Evolutionary conservation across 2,113 vertebrate species (phyloP), one percentile per base, ranked within the genome.

Genomic region (Bostrychus sinensis): DNA sequence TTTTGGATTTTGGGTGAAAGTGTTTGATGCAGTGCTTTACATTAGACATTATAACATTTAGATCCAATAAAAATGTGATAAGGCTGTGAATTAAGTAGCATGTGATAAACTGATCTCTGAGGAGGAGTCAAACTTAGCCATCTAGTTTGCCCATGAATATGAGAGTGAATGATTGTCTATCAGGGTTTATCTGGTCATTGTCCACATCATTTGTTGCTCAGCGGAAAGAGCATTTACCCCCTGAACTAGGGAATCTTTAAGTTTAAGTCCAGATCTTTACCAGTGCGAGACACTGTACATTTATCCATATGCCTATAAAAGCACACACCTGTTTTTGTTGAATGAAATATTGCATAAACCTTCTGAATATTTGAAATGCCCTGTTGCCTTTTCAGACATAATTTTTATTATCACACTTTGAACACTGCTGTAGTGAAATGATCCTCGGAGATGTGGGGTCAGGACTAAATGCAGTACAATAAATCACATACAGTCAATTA

Each of bases 401-500:
- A 26, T 50, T 12, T 25, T 20, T 14, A 28, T 26, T 3, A 10
- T 5, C 26, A 5, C 25, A 8, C 23, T 26, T n/a, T 51, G 48
- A 51, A 26, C 23, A 46, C 5, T 7, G 30, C 30, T 32, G 30
- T 7, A 32, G 8, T 5, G 30, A 32, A 32, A 28, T 7, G 25
- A n/a, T 51, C 46, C 23, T 16, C 1, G n/a, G 43, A 34, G 68
- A 50, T 56, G 66, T 59, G 36, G 42, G 43, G 56, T 55, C 61
- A 17, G 28, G 67, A 72, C 25, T 38, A 26, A 77, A 72, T 12
- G 62, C 58, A 17, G 37, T 58, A 72, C 61, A 50, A 75, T 61
- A 68, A 73, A 76, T 71, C 72, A 73, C 62, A 26, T 37, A 36
- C 10, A 54, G 42, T 41, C 13, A 34, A 5, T 32, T 71, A 62